Percentiles rank a stretch among this genome's conserved stretches.
Conservation (phyloP, 2,888 invertebrate genomes). For the Protonemura montana region DNA sequence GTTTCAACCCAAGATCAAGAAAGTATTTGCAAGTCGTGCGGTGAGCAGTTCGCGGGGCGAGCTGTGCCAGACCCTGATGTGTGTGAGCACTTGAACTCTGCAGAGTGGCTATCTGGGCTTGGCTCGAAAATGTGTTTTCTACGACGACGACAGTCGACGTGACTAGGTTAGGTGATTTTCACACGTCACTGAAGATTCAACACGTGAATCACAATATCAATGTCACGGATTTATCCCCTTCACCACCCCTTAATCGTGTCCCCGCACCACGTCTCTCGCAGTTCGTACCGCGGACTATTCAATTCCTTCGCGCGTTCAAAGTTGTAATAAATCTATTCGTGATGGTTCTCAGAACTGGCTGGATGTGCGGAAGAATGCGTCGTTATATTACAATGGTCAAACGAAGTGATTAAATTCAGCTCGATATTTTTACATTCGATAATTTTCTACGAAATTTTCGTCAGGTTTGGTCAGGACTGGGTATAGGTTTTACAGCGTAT, state of each 20-base stretch:
- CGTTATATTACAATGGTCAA: slow-evolving; percentile 7
- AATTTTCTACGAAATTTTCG: neutral
- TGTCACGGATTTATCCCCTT: slow-evolving; percentile 27
- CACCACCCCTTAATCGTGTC: neutral
- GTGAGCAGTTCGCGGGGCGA: neutral
- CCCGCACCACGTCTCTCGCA: neutral
- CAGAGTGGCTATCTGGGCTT: slow-evolving; percentile 35
- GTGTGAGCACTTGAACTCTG: neutral
- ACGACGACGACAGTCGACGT: slow-evolving; percentile 36
- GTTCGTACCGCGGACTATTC: neutral
- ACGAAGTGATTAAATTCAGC: neutral
- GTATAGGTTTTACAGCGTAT: neutral
- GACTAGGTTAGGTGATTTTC: slow-evolving; percentile 38
- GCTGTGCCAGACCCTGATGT: neutral
- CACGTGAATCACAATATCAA: slow-evolving; percentile 39
- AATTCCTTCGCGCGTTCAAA: slow-evolving; percentile 24
- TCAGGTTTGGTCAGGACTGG: slow-evolving; percentile 7
- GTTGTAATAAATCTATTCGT: slow-evolving; percentile 31
- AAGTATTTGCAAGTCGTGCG: neutral
- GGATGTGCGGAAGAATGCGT: slow-evolving; percentile 3
- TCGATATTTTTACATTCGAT: slow-evolving; percentile 7
- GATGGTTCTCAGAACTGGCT: slow-evolving; percentile 35
- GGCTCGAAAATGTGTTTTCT: slow-evolving; percentile 38
- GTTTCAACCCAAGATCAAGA: neutral
- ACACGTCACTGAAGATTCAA: slow-evolving; percentile 37